phyloP scores from a whole-genome alignment of 2,888 invertebrate species.

The Empis livida region DNA sequence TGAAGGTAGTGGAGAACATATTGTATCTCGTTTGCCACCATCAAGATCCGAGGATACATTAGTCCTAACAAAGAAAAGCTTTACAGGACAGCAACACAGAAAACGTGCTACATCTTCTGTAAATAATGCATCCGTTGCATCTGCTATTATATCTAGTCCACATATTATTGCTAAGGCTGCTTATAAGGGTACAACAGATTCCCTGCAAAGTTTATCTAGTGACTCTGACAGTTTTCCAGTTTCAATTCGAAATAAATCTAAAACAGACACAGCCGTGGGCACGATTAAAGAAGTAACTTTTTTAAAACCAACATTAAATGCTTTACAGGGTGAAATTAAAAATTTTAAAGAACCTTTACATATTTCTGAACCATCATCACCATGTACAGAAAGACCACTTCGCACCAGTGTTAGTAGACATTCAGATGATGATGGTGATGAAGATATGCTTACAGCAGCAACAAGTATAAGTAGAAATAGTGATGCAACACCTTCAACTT shows the following conservation, averaged over 20 bases:
- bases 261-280: constrained; percentile 38
- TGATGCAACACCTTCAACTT: constrained; percentile 21
- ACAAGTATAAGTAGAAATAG: constrained; percentile 14
- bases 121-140: constrained; percentile 7
- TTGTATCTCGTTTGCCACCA: constrained; percentile 47
- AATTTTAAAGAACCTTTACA: constrained; percentile 18
- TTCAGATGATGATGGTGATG: constrained; percentile 16
- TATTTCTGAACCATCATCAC: constrained; percentile 18
- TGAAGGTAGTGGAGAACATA: constrained; percentile 21
- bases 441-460: constrained; percentile 13
- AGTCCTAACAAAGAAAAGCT: constrained; percentile 37
- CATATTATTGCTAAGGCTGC: constrained; percentile 47
- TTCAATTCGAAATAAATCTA: constrained; percentile 40
- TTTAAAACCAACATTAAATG: constrained; percentile 40
- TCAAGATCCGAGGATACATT: constrained; percentile 71
- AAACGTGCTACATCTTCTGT: constrained; percentile 42
- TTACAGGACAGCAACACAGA: constrained; percentile 33
- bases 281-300: constrained; percentile 32
- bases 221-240: constrained; percentile 44
- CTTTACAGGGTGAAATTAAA: constrained; percentile 41
- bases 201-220: constrained; percentile 52
- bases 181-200: constrained; percentile 52
- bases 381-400: constrained; percentile 9
- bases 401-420: constrained; percentile 5
- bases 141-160: constrained; percentile 45